Conservation (phyloP, 2,888 invertebrate genomes). For the Serripes groenlandicus region DNA sequence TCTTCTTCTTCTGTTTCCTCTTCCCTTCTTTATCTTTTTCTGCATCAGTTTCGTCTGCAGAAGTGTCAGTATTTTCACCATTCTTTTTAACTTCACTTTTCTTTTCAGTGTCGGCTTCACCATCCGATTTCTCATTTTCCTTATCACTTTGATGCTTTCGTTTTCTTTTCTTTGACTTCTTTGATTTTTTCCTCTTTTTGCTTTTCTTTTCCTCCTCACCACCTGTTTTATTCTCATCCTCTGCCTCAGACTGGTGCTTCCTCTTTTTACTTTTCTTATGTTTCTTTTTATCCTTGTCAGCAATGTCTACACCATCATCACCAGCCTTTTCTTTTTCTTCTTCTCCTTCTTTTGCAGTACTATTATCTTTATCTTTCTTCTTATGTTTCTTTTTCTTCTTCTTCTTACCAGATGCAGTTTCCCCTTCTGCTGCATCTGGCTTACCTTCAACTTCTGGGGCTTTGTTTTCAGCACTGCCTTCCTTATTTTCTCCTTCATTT, state of each 20-base stretch:
- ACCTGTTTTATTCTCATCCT: slow-evolving; percentile 53
- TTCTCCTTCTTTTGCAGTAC: background rate
- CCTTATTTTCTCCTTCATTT: slow-evolving; percentile 67
- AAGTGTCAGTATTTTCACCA: slow-evolving; percentile 44
- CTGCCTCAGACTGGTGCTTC: slow-evolving; percentile 60
- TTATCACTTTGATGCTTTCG: slow-evolving; percentile 60
- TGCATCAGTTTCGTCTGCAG: slow-evolving; percentile 60
- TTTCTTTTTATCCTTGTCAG: slow-evolving; percentile 61
- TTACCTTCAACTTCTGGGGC: slow-evolving; percentile 14
- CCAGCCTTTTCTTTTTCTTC: slow-evolving; percentile 51
- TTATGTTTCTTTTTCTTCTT: slow-evolving; percentile 40
- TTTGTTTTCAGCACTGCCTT: slow-evolving; percentile 47
- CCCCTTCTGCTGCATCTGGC: background rate
- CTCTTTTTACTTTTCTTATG: slow-evolving; percentile 68
- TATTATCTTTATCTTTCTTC: slow-evolving; percentile 34
- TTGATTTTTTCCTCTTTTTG: slow-evolving; percentile 72
- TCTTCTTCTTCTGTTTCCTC: slow-evolving; percentile 62
- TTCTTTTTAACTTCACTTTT: slow-evolving; percentile 48
- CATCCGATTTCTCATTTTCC: slow-evolving; percentile 52
- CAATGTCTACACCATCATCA: slow-evolving; percentile 45
- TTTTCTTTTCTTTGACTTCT: slow-evolving; percentile 71
- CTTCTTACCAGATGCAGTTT: slow-evolving; percentile 37
- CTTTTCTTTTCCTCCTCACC: slow-evolving; percentile 69
- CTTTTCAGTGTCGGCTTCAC: slow-evolving; percentile 40
- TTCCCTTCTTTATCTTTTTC: slow-evolving; percentile 56